Evolutionary conservation across 2,113 vertebrate species (phyloP).

Genomic region (Oenanthe oenanthe): DNA sequence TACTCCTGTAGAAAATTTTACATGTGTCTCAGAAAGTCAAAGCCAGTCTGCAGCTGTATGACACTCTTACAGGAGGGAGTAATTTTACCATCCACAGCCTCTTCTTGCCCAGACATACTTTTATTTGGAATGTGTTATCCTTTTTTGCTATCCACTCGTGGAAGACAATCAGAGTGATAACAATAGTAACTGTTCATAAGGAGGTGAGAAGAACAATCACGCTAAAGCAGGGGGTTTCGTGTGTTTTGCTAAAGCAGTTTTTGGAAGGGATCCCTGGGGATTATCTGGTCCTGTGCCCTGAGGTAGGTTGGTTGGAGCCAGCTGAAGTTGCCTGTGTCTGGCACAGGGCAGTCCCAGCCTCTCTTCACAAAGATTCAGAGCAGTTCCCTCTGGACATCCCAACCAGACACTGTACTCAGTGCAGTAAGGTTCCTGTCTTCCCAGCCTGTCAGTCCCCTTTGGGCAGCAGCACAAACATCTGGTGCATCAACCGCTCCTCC

Average conservation of each 20-base stretch:
- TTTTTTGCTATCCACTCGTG: background rate
- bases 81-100: background rate
- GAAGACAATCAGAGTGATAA: background rate
- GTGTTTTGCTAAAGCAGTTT: background rate
- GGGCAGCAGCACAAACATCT: background rate
- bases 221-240: background rate
- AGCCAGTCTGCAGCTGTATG: background rate
- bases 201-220: background rate
- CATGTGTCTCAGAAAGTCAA: background rate
- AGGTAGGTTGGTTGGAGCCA: background rate
- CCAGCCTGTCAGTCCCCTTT: background rate
- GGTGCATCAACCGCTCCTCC: background rate
- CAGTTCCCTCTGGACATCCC: background rate
- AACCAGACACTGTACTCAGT: background rate
- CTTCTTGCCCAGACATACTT: background rate
- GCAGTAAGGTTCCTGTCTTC: background rate
- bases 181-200: background rate
- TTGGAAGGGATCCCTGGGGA: background rate
- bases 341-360: background rate
- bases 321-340: background rate
- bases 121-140: background rate
- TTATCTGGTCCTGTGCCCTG: background rate
- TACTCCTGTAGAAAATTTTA: background rate
- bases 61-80: background rate
- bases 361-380: background rate